A percentile compares a stretch with the other conserved stretches of the same genome.
Evolutionary conservation across 1,140 invertebrate genomes (phyloP).

Genomic region (Drosophila pseudoananassae): DNA sequence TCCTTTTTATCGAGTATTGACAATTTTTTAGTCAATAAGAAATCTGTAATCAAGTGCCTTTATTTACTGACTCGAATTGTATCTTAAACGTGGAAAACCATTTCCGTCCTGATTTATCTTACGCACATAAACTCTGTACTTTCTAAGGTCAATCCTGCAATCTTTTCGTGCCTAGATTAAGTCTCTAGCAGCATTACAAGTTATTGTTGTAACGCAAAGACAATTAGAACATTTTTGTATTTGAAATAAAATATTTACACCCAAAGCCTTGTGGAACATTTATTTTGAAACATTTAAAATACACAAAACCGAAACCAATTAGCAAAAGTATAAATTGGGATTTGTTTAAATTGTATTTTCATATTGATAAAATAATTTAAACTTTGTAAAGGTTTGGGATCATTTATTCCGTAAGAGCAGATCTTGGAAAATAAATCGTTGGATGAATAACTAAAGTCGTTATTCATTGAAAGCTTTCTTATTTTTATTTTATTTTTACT

Average conservation of each 20-base stretch:
- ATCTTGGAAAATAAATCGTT: no score
- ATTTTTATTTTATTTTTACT: no score
- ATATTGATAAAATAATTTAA: no score
- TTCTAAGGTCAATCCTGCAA: slow-evolving; percentile 36
- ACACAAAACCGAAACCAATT: no score
- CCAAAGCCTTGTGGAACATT: background rate
- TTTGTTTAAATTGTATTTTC: no score
- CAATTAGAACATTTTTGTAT: slow-evolving; percentile 52
- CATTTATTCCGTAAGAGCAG: no score
- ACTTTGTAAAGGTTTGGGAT: no score
- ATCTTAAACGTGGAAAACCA: slow-evolving; percentile 46
- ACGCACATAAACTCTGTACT: slow-evolving; percentile 28
- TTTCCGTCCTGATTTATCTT: slow-evolving; percentile 45
- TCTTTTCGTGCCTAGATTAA: slow-evolving; percentile 42
- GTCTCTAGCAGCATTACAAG: slow-evolving; percentile 44
- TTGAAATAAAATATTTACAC: slow-evolving; percentile 56
- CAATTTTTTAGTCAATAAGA: slow-evolving; percentile 1
- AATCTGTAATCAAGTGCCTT: slow-evolving; percentile 60
- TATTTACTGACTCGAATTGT: slow-evolving; percentile 33
- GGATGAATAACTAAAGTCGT: no score
- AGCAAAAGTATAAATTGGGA: no score
- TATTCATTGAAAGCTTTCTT: no score
- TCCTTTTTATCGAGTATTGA: background rate
- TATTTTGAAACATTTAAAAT: no score
- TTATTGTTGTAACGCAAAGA: slow-evolving; percentile 62